Conservation (phyloP, 1,140 invertebrate species). For the Lutraria rhynchaena region DNA sequence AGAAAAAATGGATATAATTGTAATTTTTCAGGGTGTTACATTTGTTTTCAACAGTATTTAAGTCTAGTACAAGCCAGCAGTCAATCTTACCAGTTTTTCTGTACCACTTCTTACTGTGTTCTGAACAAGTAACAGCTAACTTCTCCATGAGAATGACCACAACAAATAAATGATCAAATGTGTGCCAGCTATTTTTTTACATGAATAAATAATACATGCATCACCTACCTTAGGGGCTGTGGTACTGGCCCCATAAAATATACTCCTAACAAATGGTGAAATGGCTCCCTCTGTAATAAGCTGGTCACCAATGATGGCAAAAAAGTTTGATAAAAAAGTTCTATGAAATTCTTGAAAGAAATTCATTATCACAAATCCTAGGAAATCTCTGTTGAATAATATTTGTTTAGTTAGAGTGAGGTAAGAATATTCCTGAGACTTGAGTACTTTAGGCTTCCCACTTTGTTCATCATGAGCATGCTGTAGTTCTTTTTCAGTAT, state of each 20-base stretch:
- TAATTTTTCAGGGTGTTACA: too few relatives aligned
- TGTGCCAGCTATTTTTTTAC: too few relatives aligned
- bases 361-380: constrained; percentile 73
- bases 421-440: constrained; percentile 61
- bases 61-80: too few relatives aligned
- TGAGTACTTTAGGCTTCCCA: constrained; percentile 3
- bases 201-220: background rate
- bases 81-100: too few relatives aligned
- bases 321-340: constrained; percentile 70
- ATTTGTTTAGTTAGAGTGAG: constrained; percentile 66
- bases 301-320: constrained; percentile 71
- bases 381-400: constrained; percentile 68
- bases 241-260: constrained; percentile 67
- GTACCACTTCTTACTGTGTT: background rate
- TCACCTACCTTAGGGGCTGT: background rate
- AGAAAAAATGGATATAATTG: too few relatives aligned
- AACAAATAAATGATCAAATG: too few relatives aligned
- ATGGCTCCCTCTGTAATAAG: constrained; percentile 61
- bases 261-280: constrained; percentile 58
- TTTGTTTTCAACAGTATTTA: too few relatives aligned
- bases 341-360: constrained; percentile 74
- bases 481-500: constrained; percentile 73
- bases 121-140: background rate
- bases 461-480: constrained; percentile 21
- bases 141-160: background rate